Conservation (phyloP, 2,888 invertebrate genomes). For the Eupithecia abbreviata region DNA sequence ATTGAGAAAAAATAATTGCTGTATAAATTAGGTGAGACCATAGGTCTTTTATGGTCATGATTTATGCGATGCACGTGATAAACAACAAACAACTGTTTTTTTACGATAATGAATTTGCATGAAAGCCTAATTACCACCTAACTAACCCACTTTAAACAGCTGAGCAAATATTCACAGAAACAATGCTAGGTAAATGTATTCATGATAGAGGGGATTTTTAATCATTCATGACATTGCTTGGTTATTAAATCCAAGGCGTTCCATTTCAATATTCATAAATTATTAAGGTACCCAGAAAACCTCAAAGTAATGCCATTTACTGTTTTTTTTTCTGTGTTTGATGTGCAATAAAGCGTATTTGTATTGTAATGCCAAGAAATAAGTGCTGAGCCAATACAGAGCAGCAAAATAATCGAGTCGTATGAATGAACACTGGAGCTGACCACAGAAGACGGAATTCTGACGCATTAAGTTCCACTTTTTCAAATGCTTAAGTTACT, state of each 20-base stretch:
- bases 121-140: background rate
- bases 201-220: conserved; percentile 16
- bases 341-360: too few relatives aligned
- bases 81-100: conserved; percentile 12
- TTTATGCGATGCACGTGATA: background rate
- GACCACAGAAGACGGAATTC: background rate
- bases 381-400: background rate
- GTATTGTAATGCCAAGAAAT: background rate
- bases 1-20: background rate
- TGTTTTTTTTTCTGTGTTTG: too few relatives aligned
- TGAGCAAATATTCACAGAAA: conserved; percentile 16
- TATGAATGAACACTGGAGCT: background rate
- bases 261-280: conserved; percentile 20
- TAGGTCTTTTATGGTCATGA: background rate
- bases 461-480: background rate
- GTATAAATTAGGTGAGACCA: background rate
- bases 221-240: conserved; percentile 24
- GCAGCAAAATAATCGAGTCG: background rate
- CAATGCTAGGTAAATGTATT: conserved; percentile 10
- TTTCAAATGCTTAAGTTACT: background rate
- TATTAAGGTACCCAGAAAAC: conserved; percentile 5
- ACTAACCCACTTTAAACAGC: conserved; percentile 23
- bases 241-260: conserved; percentile 21
- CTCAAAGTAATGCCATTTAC: background rate
- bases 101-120: conserved; percentile 8